Percentiles rank a stretch among this genome's conserved stretches.
These are phyloP conservation scores for Platerodrilus igneus DNA, from an alignment of 2,888 invertebrate genomes.

Conservation along the genomic window DNA sequence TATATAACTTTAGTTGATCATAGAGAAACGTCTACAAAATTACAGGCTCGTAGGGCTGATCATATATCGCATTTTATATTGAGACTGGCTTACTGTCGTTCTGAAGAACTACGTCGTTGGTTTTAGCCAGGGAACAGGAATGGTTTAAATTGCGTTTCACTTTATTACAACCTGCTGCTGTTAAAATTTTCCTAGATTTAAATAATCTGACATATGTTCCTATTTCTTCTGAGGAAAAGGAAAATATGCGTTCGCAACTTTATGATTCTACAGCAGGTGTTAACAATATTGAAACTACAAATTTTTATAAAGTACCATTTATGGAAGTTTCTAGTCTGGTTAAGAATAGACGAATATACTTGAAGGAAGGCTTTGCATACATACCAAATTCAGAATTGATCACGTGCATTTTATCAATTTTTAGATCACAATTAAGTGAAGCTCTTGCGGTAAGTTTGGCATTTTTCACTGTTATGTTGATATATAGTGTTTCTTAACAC, in stretches of 20 bases:
- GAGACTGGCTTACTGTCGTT: conserved; percentile 83
- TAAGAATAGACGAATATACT: conserved; percentile 68
- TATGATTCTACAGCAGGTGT: conserved; percentile 56
- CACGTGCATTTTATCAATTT: conserved; percentile 74
- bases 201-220: conserved; percentile 65
- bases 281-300: conserved; percentile 55
- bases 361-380: conserved; percentile 80
- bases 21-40: conserved; percentile 56
- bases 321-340: conserved; percentile 83
- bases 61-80: conserved; percentile 91
- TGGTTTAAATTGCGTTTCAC: conserved; percentile 77
- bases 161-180: conserved; percentile 54
- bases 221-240: conserved; percentile 65
- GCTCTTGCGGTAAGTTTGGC: conserved; percentile 62
- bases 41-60: conserved; percentile 70
- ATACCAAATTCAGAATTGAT: conserved; percentile 81
- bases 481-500: too few relatives aligned
- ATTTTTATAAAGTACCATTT: conserved; percentile 82
- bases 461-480: conserved; percentile 1
- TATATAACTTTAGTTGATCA: conserved; percentile 59
- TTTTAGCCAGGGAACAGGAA: conserved; percentile 85
- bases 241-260: conserved; percentile 56
- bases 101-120: conserved; percentile 83
- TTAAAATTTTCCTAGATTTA: conserved; percentile 61
- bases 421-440: conserved; percentile 65